Base-by-base conservation (phyloP, 2,888 invertebrate species). In the Galeruca laticollis region DNA sequence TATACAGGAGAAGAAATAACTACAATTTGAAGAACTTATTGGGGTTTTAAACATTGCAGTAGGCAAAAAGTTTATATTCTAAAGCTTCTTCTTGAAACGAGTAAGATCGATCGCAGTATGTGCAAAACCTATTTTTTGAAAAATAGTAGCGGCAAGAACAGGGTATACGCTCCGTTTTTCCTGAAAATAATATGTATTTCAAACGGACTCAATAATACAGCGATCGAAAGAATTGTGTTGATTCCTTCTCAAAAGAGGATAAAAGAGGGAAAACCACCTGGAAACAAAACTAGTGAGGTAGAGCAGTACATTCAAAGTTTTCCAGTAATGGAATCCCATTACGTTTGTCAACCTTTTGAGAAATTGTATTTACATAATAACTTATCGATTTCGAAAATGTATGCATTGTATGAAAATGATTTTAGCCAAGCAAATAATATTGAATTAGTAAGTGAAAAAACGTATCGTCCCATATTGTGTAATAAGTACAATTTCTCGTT, bases 271-370 rank as follows among this genome's bases (percentile, higher is more conserved):
- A 59, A 57, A 15, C 5, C 9, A 31, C 59, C 59, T 40, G 65
- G 49, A 31, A 65, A 65, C 56, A 65, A 65, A 57, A 65, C 57
- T 33, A 15, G 4, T n/a, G 49, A n/a, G 2, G 65, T 65, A 31
- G 40, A 57, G 9, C 26, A 37, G 37, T 47, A 65, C 54, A 65
- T 65, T n/a, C 26, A 65, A 31, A 47, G 49, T 15, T 65, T 65
- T 49, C 65, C 65, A 31, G 18, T 13, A 18, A 33, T 65, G 18
- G 51, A 49, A 59, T 59, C 33, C 1, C 59, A 59, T 49, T 59
- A 65, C 33, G 15, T 56, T 5, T n/a, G 65, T 2, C 57, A 65
- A 59, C 13, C 59, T 26, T 26, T 47, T 15, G 43, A 47, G 33
- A 57, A 15, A 49, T 9, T 20, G 9, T 65, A 65, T 33, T 26